Base-by-base conservation (phyloP, 2,113 vertebrate species). In the Cheilinus undulatus region DNA sequence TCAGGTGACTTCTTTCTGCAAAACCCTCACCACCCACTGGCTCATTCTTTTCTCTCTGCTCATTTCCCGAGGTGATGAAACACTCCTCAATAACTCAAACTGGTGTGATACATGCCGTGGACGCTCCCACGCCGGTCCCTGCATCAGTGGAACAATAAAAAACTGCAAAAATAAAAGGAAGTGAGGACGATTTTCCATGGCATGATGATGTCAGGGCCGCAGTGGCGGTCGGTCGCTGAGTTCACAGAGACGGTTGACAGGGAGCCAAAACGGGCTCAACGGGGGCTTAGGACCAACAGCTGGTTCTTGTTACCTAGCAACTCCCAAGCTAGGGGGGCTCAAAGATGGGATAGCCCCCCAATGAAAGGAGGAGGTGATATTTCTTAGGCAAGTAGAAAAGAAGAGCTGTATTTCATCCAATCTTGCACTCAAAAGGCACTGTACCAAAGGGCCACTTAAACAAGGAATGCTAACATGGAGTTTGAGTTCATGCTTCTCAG, bases 261-360 rank as follows among this genome's bases (percentile, higher is more conserved):
- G 0, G 43, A 62, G 89, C 87, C 85, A 89, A 86, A 66, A 85
- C 17, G 48, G 76, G 70, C 88, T 91, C 80, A 86, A 69, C 46
- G 65, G 42, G n/a, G 85, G 82, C 85, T 90, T 77, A 73, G 60
- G 69, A 84, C 88, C 89, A 92, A 92, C 92, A 93, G 91, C 89
- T 93, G 92, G 89, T 90, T 92, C 75, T 88, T 88, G 92, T 92
- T 92, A 92, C 91, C 88, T 92, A 92, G 92, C 91, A 93, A 93
- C 91, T 85, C 85, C 83, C 84, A 90, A 90, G 85, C 85, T 85
- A 84, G 86, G 69, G 86, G 84, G 80, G 58, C 82, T 74, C 54
- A 40, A 74, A 51, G 69, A 70, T 74, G 83, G 82, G 80, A 78
- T 72, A 45, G 85, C 82, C 72, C 30, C 23, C 67, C 63, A 66